Evolutionary conservation across 2,113 vertebrate species (phyloP), one percentile per base, ranked within the genome.

Genomic region (Scomber colias): DNA sequence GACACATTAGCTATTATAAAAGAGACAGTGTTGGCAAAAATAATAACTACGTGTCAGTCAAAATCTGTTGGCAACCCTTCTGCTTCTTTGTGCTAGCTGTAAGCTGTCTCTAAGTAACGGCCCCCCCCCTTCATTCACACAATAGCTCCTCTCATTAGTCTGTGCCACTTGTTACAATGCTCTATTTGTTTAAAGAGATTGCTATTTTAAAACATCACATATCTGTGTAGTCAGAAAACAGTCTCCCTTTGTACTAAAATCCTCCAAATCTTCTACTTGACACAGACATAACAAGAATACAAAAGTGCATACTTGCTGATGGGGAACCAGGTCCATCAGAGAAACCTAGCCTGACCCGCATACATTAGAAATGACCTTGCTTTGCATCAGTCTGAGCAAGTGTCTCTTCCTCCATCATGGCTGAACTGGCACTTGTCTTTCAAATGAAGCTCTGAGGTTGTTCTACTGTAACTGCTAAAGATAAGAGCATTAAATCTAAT

Each of bases 401-500:
- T 11, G 57, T 57, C 66, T 77, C 72, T 27, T 16, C 57, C 56
- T 73, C 69, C 78, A 74, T 79, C 57, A 75, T 19, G 79, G 54
- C 64, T 71, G 57, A 69, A 86, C 49, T 71, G 76, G 81, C 67
- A 62, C 72, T 80, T 35, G 77, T 83, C 85, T 86, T 82, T 87
- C 64, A 66, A 65, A 75, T 57, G 31, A 62, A 85, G 66, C 79
- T 19, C 77, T 70, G 56, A 78, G 76, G 64, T 64, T 21, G 79
- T 86, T 83, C 79, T 60, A 21, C 21, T 21, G 21, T 21, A 78
- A 74, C 76, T 15, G 73, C 81, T 74, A 61, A 79, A 79, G 68
- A 72, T 87, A 92, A 94, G 83, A 93, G 92, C 86, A 94, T 95
- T 94, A 93, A 7, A 44, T 10, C 75, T 75, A 75, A 88, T 90